Evolutionary conservation across 1,140 invertebrate genomes (phyloP).

Genomic region (Hypothenemus hampei): DNA sequence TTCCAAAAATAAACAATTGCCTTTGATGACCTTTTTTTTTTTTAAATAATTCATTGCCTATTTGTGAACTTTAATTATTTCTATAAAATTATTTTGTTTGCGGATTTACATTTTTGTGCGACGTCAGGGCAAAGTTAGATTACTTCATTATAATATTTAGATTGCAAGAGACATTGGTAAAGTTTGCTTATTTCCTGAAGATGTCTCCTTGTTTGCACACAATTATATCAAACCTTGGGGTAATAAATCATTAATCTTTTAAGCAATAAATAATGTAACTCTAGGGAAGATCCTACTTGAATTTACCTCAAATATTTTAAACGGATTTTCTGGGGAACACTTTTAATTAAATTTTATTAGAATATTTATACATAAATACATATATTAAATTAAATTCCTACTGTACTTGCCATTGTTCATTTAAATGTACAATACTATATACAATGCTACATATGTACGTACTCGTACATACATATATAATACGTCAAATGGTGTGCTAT

Average conservation of each 20-base stretch:
- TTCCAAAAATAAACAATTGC: no score
- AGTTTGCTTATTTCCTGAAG: neutral
- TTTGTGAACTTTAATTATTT: neutral
- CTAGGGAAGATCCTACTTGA: no score
- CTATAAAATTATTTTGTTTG: neutral
- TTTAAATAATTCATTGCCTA: neutral
- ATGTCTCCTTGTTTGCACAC: neutral
- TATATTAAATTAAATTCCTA: neutral
- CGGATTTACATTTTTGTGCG: conserved; percentile 2
- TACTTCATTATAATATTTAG: neutral
- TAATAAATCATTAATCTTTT: neutral
- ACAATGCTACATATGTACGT: neutral
- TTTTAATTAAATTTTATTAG: neutral
- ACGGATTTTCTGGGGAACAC: no score
- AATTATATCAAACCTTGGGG: neutral
- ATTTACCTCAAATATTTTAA: no score
- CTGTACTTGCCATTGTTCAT: neutral
- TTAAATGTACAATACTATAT: conserved; percentile 8
- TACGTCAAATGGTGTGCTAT: no score
- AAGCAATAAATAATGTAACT: no score
- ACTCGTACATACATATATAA: no score
- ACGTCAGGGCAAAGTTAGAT: conserved; percentile 1
- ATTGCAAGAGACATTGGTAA: neutral
- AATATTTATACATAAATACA: neutral
- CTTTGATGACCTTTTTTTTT: no score